phyloP scores from a whole-genome alignment of 1,140 invertebrate genomes.

The Bombus sylvicola region DNA sequence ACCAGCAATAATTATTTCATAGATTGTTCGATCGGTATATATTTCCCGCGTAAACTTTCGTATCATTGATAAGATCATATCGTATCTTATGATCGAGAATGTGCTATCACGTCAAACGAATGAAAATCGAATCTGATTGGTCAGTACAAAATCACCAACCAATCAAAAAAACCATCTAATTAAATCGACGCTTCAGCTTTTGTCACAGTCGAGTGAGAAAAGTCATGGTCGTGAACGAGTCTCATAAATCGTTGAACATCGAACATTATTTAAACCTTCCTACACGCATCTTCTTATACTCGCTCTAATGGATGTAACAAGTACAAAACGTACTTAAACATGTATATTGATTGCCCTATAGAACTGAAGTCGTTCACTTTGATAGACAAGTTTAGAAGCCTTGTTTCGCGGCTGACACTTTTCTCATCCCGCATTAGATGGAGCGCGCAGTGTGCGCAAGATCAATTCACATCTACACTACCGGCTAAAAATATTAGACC shows the following conservation, averaged over 20 bases:
- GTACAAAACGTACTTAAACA: conserved; percentile 41
- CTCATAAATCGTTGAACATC: neutral
- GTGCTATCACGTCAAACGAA: neutral
- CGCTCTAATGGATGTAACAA: conserved; percentile 28
- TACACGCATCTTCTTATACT: conserved; percentile 12
- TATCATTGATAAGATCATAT: neutral
- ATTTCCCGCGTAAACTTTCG: conserved; percentile 20
- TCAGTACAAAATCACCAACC: neutral
- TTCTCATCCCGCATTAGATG: conserved; percentile 17
- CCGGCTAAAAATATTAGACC: conserved; percentile 20
- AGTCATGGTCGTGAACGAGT: too few relatives aligned
- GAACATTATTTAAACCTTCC: conserved; percentile 8
- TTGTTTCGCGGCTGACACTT: conserved; percentile 5
- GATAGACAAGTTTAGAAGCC: neutral
- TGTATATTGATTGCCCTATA: conserved; percentile 14
- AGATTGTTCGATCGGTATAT: neutral
- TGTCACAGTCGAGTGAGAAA: too few relatives aligned
- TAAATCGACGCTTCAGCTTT: neutral
- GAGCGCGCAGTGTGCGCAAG: conserved; percentile 2
- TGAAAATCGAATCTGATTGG: conserved; percentile 16
- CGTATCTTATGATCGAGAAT: neutral
- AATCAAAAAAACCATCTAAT: conserved; percentile 4
- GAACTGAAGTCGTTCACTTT: neutral
- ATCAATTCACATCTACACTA: conserved; percentile 11
- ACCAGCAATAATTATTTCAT: neutral